Conservation (phyloP, 2,888 invertebrate genomes). For the Heliconius erato region DNA sequence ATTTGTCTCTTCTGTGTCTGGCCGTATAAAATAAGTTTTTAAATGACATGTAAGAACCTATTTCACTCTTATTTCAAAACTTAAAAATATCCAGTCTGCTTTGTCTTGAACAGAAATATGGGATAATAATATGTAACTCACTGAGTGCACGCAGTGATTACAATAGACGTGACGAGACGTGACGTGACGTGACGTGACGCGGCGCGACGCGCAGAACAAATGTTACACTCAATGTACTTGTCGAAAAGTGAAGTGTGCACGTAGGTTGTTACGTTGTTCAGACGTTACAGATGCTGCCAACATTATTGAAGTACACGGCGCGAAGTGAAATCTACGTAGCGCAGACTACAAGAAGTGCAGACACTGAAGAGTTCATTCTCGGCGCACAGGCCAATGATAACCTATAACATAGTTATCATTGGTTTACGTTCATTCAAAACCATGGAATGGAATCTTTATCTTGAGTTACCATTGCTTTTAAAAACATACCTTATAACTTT, state of each 20-base stretch:
- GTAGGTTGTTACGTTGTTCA: slow-evolving; percentile 83
- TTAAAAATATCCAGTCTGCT: slow-evolving; percentile 41
- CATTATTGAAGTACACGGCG: slow-evolving; percentile 82
- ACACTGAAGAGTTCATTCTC: slow-evolving; percentile 84
- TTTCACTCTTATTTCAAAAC: slow-evolving; percentile 21
- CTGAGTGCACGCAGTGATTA: slow-evolving; percentile 85
- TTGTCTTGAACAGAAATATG: slow-evolving; percentile 73
- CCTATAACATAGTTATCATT: slow-evolving; percentile 87
- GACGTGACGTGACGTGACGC: slow-evolving; percentile 74
- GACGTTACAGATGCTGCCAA: slow-evolving; percentile 82
- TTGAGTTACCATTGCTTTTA: slow-evolving; percentile 11
- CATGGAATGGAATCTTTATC: slow-evolving; percentile 76
- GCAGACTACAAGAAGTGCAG: slow-evolving; percentile 86
- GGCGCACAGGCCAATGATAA: slow-evolving; percentile 87
- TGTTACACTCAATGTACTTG: slow-evolving; percentile 80
- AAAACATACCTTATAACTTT: neutral
- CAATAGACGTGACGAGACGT: slow-evolving; percentile 80
- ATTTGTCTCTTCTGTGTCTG: slow-evolving; percentile 48
- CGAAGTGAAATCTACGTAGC: slow-evolving; percentile 85
- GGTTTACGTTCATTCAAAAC: slow-evolving; percentile 79
- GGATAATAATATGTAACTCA: slow-evolving; percentile 84
- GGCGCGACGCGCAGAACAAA: slow-evolving; percentile 79
- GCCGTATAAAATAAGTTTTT: slow-evolving; percentile 27
- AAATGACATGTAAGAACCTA: slow-evolving; percentile 7
- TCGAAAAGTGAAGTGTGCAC: slow-evolving; percentile 81